These are phyloP conservation scores for Drosophila dunni DNA, from an alignment of 1,140 invertebrate species.

Conservation along the genomic window DNA sequence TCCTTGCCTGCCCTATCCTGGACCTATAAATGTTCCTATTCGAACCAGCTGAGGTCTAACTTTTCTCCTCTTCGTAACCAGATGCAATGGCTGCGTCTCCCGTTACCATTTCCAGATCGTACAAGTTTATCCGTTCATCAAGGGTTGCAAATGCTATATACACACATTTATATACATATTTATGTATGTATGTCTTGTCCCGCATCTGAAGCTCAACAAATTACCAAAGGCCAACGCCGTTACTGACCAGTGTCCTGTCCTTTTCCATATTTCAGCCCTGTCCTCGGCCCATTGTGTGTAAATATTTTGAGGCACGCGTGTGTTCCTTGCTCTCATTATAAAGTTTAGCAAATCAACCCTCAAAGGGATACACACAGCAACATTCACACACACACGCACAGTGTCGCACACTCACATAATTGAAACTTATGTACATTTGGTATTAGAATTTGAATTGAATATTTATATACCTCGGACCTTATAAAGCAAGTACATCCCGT, in stretches of 20 bases:
- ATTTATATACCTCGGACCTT: slow-evolving; percentile 26
- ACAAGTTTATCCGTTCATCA: slow-evolving; percentile 37
- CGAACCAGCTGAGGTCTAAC: slow-evolving; percentile 35
- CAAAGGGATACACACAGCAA: slow-evolving; percentile 18
- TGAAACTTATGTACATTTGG: slow-evolving; percentile 48
- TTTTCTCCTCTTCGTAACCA: slow-evolving; percentile 22
- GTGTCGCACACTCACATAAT: slow-evolving; percentile 27
- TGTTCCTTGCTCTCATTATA: slow-evolving; percentile 81
- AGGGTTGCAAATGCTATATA: slow-evolving; percentile 55
- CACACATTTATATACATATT: background rate
- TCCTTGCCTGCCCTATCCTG: background rate
- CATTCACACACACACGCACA: slow-evolving; percentile 1
- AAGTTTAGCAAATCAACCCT: slow-evolving; percentile 70
- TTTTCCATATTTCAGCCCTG: background rate
- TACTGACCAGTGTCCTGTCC: slow-evolving; percentile 55
- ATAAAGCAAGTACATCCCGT: background rate
- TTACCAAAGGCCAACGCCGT: slow-evolving; percentile 77
- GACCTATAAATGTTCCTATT: slow-evolving; percentile 13
- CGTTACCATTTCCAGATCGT: slow-evolving; percentile 30
- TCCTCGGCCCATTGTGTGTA: slow-evolving; percentile 71
- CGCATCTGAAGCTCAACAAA: slow-evolving; percentile 68
- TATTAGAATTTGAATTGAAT: slow-evolving; percentile 52
- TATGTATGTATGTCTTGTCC: slow-evolving; percentile 24
- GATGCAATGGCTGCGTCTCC: slow-evolving; percentile 36
- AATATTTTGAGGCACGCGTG: slow-evolving; percentile 83